Evolutionary conservation across 2,888 invertebrate species (phyloP), one percentile per base, ranked within the genome.

Genomic region (Coelinius sp.): DNA sequence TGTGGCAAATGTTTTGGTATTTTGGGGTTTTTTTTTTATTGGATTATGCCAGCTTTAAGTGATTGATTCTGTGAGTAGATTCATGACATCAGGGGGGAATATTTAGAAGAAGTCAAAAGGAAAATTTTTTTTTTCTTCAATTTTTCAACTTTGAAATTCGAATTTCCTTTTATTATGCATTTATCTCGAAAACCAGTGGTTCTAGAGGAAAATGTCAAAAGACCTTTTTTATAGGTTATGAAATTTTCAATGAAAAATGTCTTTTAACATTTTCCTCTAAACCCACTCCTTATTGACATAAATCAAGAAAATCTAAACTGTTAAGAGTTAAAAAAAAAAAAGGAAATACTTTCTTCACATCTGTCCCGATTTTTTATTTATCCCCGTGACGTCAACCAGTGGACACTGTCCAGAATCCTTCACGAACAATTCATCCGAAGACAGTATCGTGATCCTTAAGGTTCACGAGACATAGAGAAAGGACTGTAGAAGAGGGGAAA

Each of bases 341-440:
- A 22, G 53, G 41, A 56, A 24, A 67, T 20, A 24, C 67, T 67
- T 38, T 68, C 56, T 49, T 31, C 17, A 52, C 75, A 75, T 75
- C 75, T 75, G 76, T 20, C 62, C 73, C 74, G 65, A 74, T 74
- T 69, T 73, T 74, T 73, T 63, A 62, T 68, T 59, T 35, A n/a
- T n/a, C n/a, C 20, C 59, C 14, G 14, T 7, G 31, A 17, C 20
- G 27, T 56, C 31, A 17, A 59, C 17, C 35, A 75, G 69, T 67
- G 72, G 68, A 64, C 68, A 73, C 62, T 74, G 74, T 69, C 74
- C 70, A 67, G 49, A 69, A 10, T n/a, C 17, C 31, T 17, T 20
- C 14, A 17, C 59, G 31, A 59, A 59, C 31, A 35, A 10, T 59
- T 59, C 56, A 31, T n/a, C 56, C 68, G 46, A 62, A 71, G 64